A percentile compares a stretch with the other conserved stretches of the same genome.
These are phyloP conservation scores for Amphimallon solstitiale DNA, from an alignment of 2,888 invertebrate species.

Conservation along the genomic window DNA sequence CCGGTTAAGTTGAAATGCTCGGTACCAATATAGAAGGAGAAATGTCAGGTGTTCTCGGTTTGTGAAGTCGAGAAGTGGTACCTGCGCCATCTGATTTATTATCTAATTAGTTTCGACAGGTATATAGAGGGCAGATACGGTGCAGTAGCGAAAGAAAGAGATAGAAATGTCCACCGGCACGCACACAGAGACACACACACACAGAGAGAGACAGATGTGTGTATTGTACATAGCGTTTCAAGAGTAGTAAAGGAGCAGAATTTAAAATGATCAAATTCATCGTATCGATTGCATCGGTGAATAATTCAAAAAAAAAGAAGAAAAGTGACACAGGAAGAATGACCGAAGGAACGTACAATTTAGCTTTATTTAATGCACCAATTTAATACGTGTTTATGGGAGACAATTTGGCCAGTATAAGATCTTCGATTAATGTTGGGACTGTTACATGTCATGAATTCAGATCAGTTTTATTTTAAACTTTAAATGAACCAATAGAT, in stretches of 20 bases:
- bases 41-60: constrained; percentile 27
- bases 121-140: constrained; percentile 60
- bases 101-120: constrained; percentile 63
- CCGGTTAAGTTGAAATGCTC: constrained; percentile 5
- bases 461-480: too few species aligned
- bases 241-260: background rate
- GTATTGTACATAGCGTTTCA: background rate
- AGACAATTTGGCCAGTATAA: constrained; percentile 2
- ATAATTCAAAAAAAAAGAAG: constrained; percentile 25
- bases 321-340: background rate
- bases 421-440: background rate
- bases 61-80: constrained; percentile 46
- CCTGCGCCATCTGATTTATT: constrained; percentile 60
- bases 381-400: constrained; percentile 17
- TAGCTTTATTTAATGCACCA: constrained; percentile 12
- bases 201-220: background rate
- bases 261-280: constrained; percentile 32
- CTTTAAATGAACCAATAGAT: too few species aligned
- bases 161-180: background rate
- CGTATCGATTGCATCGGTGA: constrained; percentile 32
- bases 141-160: constrained; percentile 21
- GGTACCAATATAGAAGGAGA: constrained; percentile 16
- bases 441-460: too few species aligned
- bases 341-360: background rate
- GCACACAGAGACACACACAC: background rate